A percentile compares a stretch with the other conserved stretches of the same genome.
phyloP scores from a whole-genome alignment of 2,797 vertebrate species.

The Hemibagrus guttatus region DNA sequence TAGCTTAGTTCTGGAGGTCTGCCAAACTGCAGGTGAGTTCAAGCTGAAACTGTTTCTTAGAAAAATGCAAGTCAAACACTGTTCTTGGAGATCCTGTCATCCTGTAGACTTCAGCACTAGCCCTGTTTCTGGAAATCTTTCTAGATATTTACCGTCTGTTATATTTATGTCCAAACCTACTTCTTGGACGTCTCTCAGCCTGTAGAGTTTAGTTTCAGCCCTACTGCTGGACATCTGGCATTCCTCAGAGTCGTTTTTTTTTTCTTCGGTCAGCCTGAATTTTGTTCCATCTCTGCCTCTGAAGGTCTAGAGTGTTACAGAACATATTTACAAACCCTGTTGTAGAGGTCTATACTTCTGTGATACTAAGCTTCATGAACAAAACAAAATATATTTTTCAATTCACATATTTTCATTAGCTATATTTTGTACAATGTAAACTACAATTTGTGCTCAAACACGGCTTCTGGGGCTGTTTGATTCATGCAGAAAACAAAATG shows the following conservation, averaged over 20 bases:
- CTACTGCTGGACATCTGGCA: neutral
- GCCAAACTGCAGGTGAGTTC: neutral
- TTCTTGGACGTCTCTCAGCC: neutral
- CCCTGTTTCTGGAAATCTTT: neutral
- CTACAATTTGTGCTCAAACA: neutral
- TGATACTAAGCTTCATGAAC: neutral
- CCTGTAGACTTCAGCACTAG: neutral
- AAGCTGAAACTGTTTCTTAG: neutral
- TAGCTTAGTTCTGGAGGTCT: neutral
- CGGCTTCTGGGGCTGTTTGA: neutral
- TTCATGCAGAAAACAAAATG: neutral
- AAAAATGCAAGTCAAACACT: neutral
- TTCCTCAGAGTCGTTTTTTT: neutral
- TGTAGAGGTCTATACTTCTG: neutral
- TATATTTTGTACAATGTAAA: neutral
- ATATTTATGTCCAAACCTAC: neutral
- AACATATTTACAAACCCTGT: neutral
- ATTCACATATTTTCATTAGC: too few species aligned
- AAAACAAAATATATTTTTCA: neutral
- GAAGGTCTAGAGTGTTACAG: neutral
- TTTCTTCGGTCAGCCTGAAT: too few species aligned
- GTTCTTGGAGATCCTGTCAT: neutral
- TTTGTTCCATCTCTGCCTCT: neutral
- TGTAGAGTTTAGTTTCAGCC: neutral
- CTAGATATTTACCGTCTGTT: neutral